phyloP scores from a whole-genome alignment of 2,113 vertebrate genomes.

The Gracilinanus agilis region DNA sequence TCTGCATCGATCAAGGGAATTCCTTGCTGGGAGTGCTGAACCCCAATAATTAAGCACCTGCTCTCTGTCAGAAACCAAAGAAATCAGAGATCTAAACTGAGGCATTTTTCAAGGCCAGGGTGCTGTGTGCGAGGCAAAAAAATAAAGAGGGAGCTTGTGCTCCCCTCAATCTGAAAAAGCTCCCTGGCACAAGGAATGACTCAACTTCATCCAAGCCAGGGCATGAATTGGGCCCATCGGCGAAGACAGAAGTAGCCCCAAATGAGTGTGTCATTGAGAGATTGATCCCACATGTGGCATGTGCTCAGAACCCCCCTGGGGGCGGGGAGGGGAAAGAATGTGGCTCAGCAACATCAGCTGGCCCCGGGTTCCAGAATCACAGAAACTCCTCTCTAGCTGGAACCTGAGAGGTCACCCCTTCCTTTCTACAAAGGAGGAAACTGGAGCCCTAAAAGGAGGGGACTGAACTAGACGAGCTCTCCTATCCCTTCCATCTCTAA shows the following conservation, averaged over 20 bases:
- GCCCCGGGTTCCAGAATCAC: not conserved
- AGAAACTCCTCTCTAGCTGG: not conserved
- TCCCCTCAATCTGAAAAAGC: not conserved
- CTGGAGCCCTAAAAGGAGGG: not conserved
- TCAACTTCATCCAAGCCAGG: not conserved
- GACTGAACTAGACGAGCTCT: not conserved
- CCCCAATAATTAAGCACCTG: not conserved
- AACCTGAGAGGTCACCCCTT: not conserved
- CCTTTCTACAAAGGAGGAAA: not conserved
- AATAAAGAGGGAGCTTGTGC: not conserved
- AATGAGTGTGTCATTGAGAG: not conserved
- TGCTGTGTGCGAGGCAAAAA: not conserved
- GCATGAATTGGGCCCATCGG: not conserved
- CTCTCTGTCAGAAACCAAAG: not conserved
- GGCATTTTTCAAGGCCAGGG: too few relatives aligned
- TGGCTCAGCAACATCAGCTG: not conserved
- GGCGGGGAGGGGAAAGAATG: not conserved
- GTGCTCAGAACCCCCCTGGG: not conserved
- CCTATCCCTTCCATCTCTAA: not conserved
- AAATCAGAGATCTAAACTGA: not conserved
- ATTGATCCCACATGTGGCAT: not conserved
- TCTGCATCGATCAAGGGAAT: not conserved
- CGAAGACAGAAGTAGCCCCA: not conserved
- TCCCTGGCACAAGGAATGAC: not conserved
- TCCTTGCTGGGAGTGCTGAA: not conserved